Evolutionary conservation across 1,140 invertebrate species (phyloP).

Genomic region (Apolygus lucorum): DNA sequence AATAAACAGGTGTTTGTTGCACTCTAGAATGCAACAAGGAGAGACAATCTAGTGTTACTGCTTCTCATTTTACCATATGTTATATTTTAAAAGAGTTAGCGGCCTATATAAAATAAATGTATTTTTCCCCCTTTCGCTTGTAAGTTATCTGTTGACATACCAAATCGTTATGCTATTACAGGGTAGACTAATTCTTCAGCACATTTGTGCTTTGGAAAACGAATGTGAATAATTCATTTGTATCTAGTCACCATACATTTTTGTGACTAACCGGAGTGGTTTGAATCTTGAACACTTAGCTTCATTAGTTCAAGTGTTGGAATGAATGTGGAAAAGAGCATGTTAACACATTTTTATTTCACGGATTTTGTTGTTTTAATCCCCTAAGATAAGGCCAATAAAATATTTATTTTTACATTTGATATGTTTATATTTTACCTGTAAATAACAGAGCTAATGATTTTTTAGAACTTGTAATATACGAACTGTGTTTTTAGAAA

Average conservation of each 20-base stretch:
- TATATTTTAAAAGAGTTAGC: slow-evolving; percentile 4
- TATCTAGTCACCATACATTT: neutral
- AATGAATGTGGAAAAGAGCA: neutral
- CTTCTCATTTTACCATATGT: slow-evolving; percentile 8
- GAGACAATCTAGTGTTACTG: slow-evolving; percentile 22
- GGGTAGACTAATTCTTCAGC: slow-evolving; percentile 1
- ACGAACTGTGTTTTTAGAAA: too few species aligned
- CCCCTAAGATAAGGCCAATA: slow-evolving; percentile 1
- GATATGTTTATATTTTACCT: slow-evolving; percentile 4
- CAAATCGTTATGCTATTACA: slow-evolving; percentile 1
- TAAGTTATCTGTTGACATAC: slow-evolving; percentile 8
- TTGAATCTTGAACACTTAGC: neutral
- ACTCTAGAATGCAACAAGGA: neutral
- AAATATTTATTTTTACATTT: slow-evolving; percentile 12
- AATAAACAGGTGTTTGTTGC: slow-evolving; percentile 3
- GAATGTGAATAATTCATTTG: neutral
- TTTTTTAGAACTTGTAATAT: slow-evolving; percentile 7
- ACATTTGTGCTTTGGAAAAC: neutral
- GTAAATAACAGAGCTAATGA: slow-evolving; percentile 8
- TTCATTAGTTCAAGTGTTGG: neutral
- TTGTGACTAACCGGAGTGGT: neutral
- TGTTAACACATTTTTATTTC: neutral
- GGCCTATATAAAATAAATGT: slow-evolving; percentile 20
- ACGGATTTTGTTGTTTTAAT: neutral
- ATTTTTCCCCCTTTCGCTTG: slow-evolving; percentile 11